A percentile compares a stretch with the other conserved stretches of the same genome.
phyloP scores from a whole-genome alignment of 2,113 vertebrate species.

The Micronisus gabar region DNA sequence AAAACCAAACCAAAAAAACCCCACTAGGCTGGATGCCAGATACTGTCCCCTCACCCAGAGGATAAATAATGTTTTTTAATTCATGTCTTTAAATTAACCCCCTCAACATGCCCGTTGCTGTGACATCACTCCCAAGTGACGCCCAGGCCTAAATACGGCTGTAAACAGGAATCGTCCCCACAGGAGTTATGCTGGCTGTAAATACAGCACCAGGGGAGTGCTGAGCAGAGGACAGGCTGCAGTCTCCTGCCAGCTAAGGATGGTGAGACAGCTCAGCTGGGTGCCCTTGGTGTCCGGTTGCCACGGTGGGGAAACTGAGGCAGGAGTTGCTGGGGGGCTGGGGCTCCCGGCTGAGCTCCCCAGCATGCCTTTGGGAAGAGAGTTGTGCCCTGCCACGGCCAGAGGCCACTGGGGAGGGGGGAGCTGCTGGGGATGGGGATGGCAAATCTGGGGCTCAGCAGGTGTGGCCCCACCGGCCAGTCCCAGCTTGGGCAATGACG shows the following conservation, averaged over 20 bases:
- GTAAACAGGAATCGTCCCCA: constrained; percentile 33
- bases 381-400: neutral
- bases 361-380: neutral
- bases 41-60: neutral
- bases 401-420: neutral
- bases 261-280: constrained; percentile 34
- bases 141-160: constrained; percentile 31
- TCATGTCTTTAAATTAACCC: constrained; percentile 7
- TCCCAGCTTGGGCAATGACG: neutral
- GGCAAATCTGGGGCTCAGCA: neutral
- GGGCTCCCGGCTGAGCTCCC: neutral
- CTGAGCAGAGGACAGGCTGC: neutral
- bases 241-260: neutral
- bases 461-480: neutral
- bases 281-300: rapidly evolving
- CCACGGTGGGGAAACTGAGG: neutral
- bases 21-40: neutral
- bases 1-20: neutral
- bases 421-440: neutral
- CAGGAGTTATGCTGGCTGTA: neutral
- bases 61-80: neutral
- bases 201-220: neutral
- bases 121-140: constrained; percentile 39
- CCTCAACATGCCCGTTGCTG: neutral
- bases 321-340: neutral